Evolutionary conservation across 2,888 invertebrate species (phyloP).

Genomic region (Limenitis camilla): DNA sequence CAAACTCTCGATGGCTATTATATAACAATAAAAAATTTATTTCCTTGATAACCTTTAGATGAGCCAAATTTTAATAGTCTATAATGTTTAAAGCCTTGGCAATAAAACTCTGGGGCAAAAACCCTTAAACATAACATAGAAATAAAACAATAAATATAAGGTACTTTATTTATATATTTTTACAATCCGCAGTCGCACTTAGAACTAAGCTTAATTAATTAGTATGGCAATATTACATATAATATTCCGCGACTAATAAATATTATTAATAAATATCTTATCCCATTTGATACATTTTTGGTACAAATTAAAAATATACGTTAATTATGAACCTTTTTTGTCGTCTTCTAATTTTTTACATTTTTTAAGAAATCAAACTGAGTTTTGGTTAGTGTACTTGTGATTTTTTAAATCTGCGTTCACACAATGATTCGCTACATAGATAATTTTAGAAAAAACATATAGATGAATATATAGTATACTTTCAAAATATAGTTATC

Average conservation of each 20-base stretch:
- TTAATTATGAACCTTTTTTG: not conserved
- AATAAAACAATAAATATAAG: slow-evolving; percentile 21
- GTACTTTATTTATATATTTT: slow-evolving; percentile 34
- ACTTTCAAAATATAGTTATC: too few relatives aligned
- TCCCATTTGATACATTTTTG: slow-evolving; percentile 20
- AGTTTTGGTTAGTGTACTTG: too few relatives aligned
- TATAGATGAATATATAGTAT: too few relatives aligned
- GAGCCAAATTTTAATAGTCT: not conserved
- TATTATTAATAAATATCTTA: slow-evolving; percentile 14
- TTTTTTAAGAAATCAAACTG: too few relatives aligned
- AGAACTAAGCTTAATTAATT: slow-evolving; percentile 27
- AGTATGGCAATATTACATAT: slow-evolving; percentile 26
- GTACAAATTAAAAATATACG: slow-evolving; percentile 16
- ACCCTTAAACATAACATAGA: not conserved
- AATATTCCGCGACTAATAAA: slow-evolving; percentile 16
- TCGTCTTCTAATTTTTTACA: not conserved
- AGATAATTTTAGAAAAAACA: too few relatives aligned
- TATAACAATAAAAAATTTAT: too few relatives aligned
- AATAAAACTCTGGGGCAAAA: slow-evolving; percentile 1
- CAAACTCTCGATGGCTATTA: too few relatives aligned
- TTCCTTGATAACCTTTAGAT: slow-evolving; percentile 1
- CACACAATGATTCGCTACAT: too few relatives aligned
- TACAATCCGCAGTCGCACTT: slow-evolving; percentile 21
- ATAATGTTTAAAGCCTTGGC: not conserved
- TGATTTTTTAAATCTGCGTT: too few relatives aligned